Evolutionary conservation across 2,113 vertebrate species (phyloP), one percentile per base, ranked within the genome.

Genomic region (Notiomystis cincta): DNA sequence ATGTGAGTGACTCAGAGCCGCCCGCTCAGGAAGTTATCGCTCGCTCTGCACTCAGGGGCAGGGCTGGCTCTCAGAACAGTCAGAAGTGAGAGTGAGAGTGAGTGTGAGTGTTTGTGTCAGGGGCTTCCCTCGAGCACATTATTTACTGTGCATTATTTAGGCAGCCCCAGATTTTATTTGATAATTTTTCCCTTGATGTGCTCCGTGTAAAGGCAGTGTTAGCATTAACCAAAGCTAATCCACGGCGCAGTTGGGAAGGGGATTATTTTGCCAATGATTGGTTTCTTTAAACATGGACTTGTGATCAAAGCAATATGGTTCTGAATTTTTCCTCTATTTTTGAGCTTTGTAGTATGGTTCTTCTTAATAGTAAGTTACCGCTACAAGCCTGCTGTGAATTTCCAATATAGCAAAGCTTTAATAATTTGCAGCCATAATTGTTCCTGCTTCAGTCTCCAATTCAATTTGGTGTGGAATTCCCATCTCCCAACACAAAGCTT

Each of bases 391-490:
- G 64, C 95, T 93, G 93, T 90, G 93, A 92, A 92, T 92, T 93
- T 97, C 72, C 80, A 95, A 53, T 73, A 84, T 83, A 95, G 85
- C 56, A 90, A 79, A 89, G 92, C 92, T 92, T 95, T 93, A 84
- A 88, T 96, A 93, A 96, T 95, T 92, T 87, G 67, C 82, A 93
- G 69, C 86, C 93, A 79, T 94, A 96, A 96, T 95, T 93, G 90
- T 90, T 95, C 91, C 77, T 92, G 79, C 85, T 96, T 87, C 90
- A 61, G 85, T 81, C 89, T 95, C 92, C 94, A 90, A 73, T 87
- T 94, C 94, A 96, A 96, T 96, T 95, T 97, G 70, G 50, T 91
- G 66, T 82, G 81, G 95, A 94, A 96, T 96, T 91, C 94, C 77
- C 91, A 91, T 89, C 91, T 93, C 95, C 78, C 93, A 87, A 25